Evolutionary conservation across 2,797 vertebrate genomes (phyloP).

Genomic region (Lepidocolaptes lacrymiger): DNA sequence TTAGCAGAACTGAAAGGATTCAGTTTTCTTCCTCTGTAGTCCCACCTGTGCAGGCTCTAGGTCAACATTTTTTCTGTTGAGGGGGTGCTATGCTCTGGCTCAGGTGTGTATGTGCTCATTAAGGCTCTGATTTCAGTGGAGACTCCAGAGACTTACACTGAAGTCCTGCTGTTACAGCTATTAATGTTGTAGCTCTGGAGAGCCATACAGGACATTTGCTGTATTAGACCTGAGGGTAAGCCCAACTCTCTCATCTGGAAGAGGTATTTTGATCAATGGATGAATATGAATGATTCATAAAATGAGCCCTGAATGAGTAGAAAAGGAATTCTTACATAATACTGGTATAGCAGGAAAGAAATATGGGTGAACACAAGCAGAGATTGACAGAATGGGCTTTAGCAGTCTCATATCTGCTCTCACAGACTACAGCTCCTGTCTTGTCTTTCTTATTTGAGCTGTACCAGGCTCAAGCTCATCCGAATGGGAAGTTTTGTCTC

Average conservation of each 20-base stretch:
- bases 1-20: neutral
- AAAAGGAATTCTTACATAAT: neutral
- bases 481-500: neutral
- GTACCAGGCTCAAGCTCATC: neutral
- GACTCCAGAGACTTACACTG: neutral
- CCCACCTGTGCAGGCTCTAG: neutral
- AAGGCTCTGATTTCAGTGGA: conserved; percentile 8
- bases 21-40: neutral
- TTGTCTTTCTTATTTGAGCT: neutral
- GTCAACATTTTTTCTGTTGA: neutral
- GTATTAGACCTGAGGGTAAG: conserved; percentile 28
- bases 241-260: conserved; percentile 17
- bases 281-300: conserved; percentile 28
- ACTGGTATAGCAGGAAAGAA: neutral
- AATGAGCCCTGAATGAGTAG: neutral
- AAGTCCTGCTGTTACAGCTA: neutral
- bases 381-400: neutral
- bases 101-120: neutral
- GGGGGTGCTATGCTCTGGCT: neutral
- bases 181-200: neutral
- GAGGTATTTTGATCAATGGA: conserved; percentile 39
- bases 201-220: conserved; percentile 1
- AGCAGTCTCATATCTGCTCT: neutral
- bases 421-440: neutral
- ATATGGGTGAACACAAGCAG: neutral